Evolutionary conservation across 2,797 vertebrate species (phyloP).

Genomic region (Petrocephalus sullivani): DNA sequence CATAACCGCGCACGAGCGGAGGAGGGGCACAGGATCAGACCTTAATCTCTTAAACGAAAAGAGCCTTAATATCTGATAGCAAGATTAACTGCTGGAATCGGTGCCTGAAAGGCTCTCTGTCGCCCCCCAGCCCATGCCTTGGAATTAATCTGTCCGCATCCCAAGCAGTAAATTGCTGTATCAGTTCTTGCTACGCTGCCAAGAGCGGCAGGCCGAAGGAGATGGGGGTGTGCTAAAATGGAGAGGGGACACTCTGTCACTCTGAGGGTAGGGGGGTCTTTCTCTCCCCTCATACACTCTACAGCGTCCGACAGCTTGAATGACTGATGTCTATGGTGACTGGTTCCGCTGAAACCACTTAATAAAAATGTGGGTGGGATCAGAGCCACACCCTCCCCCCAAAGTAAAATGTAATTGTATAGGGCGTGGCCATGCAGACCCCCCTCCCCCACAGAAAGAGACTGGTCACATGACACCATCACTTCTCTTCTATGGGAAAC

Average conservation of each 20-base stretch:
- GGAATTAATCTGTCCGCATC: not conserved
- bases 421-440: not conserved
- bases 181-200: not conserved
- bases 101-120: not conserved
- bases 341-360: not conserved
- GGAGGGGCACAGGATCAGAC: not conserved
- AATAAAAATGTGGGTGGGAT: not conserved
- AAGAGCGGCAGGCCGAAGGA: not conserved
- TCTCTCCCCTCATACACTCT: not conserved
- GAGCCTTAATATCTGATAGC: conserved; percentile 4
- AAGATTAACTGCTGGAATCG: not conserved
- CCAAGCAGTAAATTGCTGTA: not conserved
- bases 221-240: not conserved
- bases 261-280: not conserved
- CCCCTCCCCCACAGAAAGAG: not conserved
- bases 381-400: not conserved
- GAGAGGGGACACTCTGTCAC: not conserved
- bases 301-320: not conserved
- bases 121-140: not conserved
- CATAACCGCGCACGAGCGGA: not conserved
- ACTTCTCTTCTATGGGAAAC: not conserved
- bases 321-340: not conserved
- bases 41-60: not conserved
- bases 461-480: not conserved
- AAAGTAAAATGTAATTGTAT: not conserved